Evolutionary conservation across 1,140 invertebrate genomes (phyloP).

Genomic region (Euwallacea similis): DNA sequence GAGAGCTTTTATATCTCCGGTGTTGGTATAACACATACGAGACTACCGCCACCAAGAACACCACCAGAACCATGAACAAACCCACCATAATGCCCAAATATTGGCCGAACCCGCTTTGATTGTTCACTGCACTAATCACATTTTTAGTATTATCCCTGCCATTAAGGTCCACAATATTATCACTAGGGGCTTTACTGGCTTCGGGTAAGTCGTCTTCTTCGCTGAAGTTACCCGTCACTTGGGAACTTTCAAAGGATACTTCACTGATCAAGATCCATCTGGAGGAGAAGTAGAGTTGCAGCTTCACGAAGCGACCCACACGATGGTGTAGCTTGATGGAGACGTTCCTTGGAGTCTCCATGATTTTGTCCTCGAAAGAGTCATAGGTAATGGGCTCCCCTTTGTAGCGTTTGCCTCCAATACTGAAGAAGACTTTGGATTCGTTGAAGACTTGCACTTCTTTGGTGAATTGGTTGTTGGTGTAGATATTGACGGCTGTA

Average conservation of each 20-base stretch:
- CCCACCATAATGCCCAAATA: conserved; percentile 51
- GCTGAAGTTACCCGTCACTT: conserved; percentile 49
- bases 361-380: conserved; percentile 78
- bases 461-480: conserved; percentile 78
- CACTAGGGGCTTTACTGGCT: conserved; percentile 34
- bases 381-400: conserved; percentile 74
- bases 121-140: conserved; percentile 47
- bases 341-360: conserved; percentile 81
- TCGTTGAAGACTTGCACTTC: conserved; percentile 82
- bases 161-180: conserved; percentile 41
- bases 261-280: conserved; percentile 90
- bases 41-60: conserved; percentile 47
- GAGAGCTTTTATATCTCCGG: conserved; percentile 47
- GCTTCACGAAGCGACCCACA: conserved; percentile 74
- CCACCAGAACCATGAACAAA: conserved; percentile 46
- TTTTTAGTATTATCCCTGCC: conserved; percentile 41
- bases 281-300: conserved; percentile 78
- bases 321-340: conserved; percentile 79
- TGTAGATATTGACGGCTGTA: conserved; percentile 79
- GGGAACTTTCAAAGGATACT: conserved; percentile 74
- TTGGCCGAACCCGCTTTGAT: conserved; percentile 44
- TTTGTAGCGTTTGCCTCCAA: conserved; percentile 75
- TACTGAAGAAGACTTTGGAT: conserved; percentile 78
- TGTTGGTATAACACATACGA: conserved; percentile 48
- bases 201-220: conserved; percentile 46